Evolutionary conservation across 2,797 vertebrate species (phyloP), one percentile per base, ranked within the genome.

Genomic region (Coregonus sp.): DNA sequence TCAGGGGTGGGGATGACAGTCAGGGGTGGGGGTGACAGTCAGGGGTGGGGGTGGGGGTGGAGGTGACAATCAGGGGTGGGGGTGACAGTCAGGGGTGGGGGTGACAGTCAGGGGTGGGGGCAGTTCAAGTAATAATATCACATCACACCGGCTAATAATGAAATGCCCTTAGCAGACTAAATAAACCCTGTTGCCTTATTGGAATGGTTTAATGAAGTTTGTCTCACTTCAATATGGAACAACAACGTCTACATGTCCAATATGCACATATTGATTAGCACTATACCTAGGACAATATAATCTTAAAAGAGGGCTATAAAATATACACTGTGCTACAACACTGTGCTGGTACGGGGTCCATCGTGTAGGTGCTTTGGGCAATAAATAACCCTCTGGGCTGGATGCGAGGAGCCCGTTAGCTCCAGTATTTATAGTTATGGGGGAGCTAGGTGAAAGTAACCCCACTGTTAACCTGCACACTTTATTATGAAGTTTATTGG

Each of bases 401-500:
- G n/a, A 7, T 25, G 20, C 1, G 59, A 63, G 6, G 4, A 25
- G n/a, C 20, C n/a, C n/a, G 59, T 63, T 63, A 25, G 59, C 59
- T 3, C 25, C 20, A 25, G 59, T 63, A 63, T 63, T 63, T 63
- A 63, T 25, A 25, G 59, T 25, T 29, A 11, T 9, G 20, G 20
- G 2, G 59, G 20, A 12, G 20, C n/a, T 9, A 11, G 59, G 59
- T 63, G 59, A 63, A 63, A 63, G 6, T 6, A 63, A 63, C 20
- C 59, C 59, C 59, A 9, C 20, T 11, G 20, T 63, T 63, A 63
- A 63, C 59, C 59, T 63, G 20, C 59, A 29, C 78, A 78, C 78
- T 86, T 84, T 82, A 85, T 88, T 87, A 85, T 84, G 69, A 85
- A 74, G 72, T 89, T 88, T 88, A 88, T 87, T 87, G 85, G 78